These are phyloP conservation scores for Gisinianus flammeolus DNA, from an alignment of 2,888 invertebrate species.

Conservation along the genomic window DNA sequence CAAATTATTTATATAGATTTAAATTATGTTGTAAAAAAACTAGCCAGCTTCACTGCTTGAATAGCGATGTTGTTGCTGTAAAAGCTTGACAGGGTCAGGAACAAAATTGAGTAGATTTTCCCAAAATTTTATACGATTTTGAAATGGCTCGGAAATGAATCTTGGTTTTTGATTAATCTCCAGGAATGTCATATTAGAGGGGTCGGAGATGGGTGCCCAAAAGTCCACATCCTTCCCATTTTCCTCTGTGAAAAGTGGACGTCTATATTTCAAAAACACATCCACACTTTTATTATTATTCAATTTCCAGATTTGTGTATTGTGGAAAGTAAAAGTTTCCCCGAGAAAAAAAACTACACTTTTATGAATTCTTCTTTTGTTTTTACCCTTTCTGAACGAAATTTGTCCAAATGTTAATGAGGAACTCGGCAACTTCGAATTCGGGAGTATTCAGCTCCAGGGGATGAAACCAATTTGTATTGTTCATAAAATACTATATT, in stretches of 20 bases:
- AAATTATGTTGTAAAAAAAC: no score
- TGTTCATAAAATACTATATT: conserved; percentile 38
- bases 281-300: background rate
- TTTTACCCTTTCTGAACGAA: conserved; percentile 31
- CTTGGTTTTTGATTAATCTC: conserved; percentile 43
- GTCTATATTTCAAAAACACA: conserved; percentile 26
- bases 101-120: conserved; percentile 22
- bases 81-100: conserved; percentile 25
- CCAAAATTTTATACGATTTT: conserved; percentile 43
- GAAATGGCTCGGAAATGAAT: conserved; percentile 41
- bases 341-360: background rate
- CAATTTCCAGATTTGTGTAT: background rate
- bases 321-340: no score
- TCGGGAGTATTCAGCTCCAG: conserved; percentile 35
- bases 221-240: conserved; percentile 46
- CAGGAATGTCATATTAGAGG: conserved; percentile 47
- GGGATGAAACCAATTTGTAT: conserved; percentile 40
- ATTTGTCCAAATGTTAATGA: conserved; percentile 40
- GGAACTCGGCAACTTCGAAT: conserved; percentile 25
- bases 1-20: no score
- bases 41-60: background rate
- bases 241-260: conserved; percentile 49
- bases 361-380: background rate
- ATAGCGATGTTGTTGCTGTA: background rate
- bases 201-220: conserved; percentile 51